Conservation (phyloP, 1,140 invertebrate species). For the Mactra quadrangularis region DNA sequence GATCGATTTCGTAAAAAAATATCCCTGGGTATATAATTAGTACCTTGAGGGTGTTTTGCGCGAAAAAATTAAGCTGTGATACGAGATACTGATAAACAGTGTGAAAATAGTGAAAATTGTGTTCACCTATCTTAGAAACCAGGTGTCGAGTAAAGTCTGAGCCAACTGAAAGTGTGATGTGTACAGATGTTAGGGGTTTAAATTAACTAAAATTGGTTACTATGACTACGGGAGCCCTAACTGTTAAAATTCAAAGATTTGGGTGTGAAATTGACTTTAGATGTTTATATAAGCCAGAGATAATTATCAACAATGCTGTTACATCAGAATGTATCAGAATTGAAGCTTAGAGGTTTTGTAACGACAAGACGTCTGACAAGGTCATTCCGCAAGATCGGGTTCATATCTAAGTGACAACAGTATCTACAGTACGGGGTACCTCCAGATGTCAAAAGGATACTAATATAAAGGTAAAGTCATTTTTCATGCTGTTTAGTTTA, state of each 20-base stretch:
- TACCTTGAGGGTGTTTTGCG: background rate
- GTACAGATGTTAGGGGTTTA: background rate
- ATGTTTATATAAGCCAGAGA: background rate
- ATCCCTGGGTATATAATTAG: no score
- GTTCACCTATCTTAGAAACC: background rate
- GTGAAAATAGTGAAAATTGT: background rate
- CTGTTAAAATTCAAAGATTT: background rate
- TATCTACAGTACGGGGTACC: constrained; percentile 3
- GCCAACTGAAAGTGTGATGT: background rate
- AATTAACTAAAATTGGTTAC: background rate
- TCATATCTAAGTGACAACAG: background rate
- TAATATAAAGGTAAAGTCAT: constrained; percentile 3
- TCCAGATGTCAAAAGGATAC: background rate
- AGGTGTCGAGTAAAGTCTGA: background rate
- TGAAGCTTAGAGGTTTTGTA: background rate
- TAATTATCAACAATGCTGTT: constrained; percentile 5
- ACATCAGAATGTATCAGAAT: constrained; percentile 22
- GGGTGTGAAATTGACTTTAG: background rate
- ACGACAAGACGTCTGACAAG: no score
- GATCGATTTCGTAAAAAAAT: background rate
- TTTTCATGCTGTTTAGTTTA: no score
- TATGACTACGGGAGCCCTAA: background rate
- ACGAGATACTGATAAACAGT: background rate
- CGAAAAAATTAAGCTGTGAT: constrained; percentile 8
- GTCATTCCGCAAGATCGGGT: background rate